Conservation (phyloP, 2,888 invertebrate genomes). For the Noctua fimbriata region DNA sequence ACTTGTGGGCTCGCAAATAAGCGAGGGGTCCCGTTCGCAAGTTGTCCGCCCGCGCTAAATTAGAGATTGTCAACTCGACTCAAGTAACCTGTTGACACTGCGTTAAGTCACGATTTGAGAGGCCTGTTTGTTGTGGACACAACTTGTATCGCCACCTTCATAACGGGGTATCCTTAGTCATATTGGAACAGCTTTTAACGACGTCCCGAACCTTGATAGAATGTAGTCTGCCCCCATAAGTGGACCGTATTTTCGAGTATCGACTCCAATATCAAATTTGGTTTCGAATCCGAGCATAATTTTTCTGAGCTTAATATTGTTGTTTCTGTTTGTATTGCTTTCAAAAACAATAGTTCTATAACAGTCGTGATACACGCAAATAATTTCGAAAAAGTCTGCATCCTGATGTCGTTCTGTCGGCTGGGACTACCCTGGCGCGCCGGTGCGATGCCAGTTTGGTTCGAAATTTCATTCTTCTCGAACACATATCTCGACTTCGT, state of each 20-base stretch:
- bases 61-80: conserved; percentile 87
- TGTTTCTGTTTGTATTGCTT: conserved; percentile 12
- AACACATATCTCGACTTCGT: conserved; percentile 89
- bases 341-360: conserved; percentile 47
- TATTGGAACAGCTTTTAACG: conserved; percentile 70
- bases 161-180: conserved; percentile 69
- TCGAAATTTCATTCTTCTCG: conserved; percentile 88
- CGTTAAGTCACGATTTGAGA: conserved; percentile 81
- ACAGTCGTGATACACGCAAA: conserved; percentile 73
- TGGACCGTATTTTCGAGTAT: conserved; percentile 25
- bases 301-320: conserved; percentile 17
- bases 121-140: conserved; percentile 80
- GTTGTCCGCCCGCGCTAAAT: conserved; percentile 84
- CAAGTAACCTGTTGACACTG: conserved; percentile 89
- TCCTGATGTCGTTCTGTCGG: conserved; percentile 73
- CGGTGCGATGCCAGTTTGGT: conserved; percentile 82
- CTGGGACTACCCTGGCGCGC: conserved; percentile 68
- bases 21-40: conserved; percentile 81
- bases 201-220: conserved; percentile 48
- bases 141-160: conserved; percentile 73
- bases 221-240: conserved; percentile 16
- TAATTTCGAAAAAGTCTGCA: conserved; percentile 75
- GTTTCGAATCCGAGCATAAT: conserved; percentile 19
- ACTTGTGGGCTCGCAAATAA: conserved; percentile 85
- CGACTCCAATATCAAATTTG: conserved; percentile 27